Base-by-base conservation (phyloP, 2,113 vertebrate genomes). In the Mionectes macconnelli region DNA sequence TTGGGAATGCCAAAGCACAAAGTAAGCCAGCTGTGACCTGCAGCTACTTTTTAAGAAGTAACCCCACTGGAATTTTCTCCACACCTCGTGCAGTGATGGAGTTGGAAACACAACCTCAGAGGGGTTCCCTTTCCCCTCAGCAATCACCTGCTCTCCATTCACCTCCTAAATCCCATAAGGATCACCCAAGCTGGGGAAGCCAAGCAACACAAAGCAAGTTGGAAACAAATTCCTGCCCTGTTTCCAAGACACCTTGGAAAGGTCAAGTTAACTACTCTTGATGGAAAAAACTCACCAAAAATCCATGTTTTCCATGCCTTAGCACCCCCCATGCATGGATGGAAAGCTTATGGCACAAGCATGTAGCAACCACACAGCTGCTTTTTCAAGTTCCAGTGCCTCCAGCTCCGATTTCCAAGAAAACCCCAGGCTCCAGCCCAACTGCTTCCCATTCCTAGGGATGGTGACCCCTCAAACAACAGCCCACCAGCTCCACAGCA, bases 251-350 rank as follows among this genome's bases (percentile, higher is more conserved):
- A 22, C n/a, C n/a, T 64, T 3, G 25, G 66, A 42, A 64, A 16
- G 3, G 4, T 23, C 8, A 1, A 63, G 40, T 59, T 37, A 27
- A 15, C 44, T 50, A 13, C 39, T 47, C 64, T 40, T 8, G 39
- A 82, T 30, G 9, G 1, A 19, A 59, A 50, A 42, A 5, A 59
- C 23, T 3, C 12, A 3, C 8, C 6, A 14, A 23, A 80, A 89
- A 49, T 31, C 44, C 37, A 15, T 10, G 5, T 11, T 79, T 45
- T 45, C 45, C 60, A 28, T 12, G 31, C 12, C 55, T 82, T 35
- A 25, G 12, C 20, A 49, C 30, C 24, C 2, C 4, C 22, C 3
- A 0, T 0, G 17, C 5, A 4, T 1, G 24, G 47, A 45, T 40
- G 30, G 73, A 25, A 70, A 62, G 53, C 63, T 77, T 27, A n/a